Conservation (phyloP, 2,797 vertebrate genomes). For the Intellagama lesueurii region DNA sequence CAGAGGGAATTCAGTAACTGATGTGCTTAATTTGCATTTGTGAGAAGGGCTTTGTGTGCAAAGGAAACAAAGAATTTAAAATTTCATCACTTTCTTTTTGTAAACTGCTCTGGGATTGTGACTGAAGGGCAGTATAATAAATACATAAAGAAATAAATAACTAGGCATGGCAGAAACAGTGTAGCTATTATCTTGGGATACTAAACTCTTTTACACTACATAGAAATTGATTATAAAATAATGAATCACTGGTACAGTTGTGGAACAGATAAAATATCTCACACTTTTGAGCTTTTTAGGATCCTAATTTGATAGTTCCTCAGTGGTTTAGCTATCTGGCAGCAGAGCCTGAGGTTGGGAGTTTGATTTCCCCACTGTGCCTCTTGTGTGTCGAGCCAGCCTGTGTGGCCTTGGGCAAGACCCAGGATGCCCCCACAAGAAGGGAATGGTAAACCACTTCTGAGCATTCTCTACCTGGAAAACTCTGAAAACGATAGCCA, state of each 20-base stretch:
- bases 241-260: conserved; percentile 2
- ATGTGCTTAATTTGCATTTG: not conserved
- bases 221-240: conserved; percentile 7
- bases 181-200: conserved; percentile 13
- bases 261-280: conserved; percentile 17
- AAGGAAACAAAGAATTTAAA: conserved; percentile 40
- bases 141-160: not conserved
- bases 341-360: too few species aligned
- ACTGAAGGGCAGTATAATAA: not conserved
- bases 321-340: too few species aligned
- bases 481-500: too few species aligned
- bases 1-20: not conserved
- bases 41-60: not conserved
- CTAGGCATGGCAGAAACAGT: not conserved
- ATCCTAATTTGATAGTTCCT: not conserved
- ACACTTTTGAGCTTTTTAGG: conserved; percentile 33
- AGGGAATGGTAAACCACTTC: too few species aligned
- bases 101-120: not conserved
- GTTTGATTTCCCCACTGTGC: too few species aligned
- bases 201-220: conserved; percentile 32
- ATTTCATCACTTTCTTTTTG: conserved; percentile 25
- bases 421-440: too few species aligned
- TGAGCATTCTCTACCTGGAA: too few species aligned
- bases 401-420: too few species aligned
- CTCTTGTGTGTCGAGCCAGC: too few species aligned